Evolutionary conservation across 2,797 vertebrate genomes (phyloP), one percentile per base, ranked within the genome.

Genomic region (Stomatorhinus walkeri): DNA sequence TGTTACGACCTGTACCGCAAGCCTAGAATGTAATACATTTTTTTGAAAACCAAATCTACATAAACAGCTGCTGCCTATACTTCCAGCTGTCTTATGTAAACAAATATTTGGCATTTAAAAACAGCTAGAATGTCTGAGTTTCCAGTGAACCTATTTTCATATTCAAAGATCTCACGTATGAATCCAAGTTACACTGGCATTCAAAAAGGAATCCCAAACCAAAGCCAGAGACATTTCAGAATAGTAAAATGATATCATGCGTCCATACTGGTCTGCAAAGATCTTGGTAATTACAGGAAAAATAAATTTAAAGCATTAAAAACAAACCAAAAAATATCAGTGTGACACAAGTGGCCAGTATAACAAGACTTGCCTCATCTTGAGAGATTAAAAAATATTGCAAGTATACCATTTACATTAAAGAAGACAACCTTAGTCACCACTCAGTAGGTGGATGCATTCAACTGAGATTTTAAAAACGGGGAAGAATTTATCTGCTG

Each of bases 91-190:
- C 76, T 81, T 46, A 43, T 4, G 76, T 81, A 81, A 81, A 81
- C 76, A 81, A 46, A 81, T 81, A 81, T 81, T n/a, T 81, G 40
- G 16, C 76, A 81, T 46, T 81, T 81, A n/a, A 81, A 81, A 43
- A 46, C 40, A 3, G 76, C 76, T 46, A 81, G 40, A 43, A 43
- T 81, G 40, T 40, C 72, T 3, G 72, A 43, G 72, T 43, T 79
- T 43, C 72, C 72, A 79, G 28, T 19, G 32, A 79, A 43, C 72
- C 64, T 36, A 81, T 81, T 81, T 81, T 81, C 76, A 40, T n/a
- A 46, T 81, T 46, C 36, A n/a, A 81, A 81, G 16, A 81, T 72
- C 68, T 36, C 14, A 72, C 12, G 0, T 8, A 81, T 19, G 8
- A 81, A n/a, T 43, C 36, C 36, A 40, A 79, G 36, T 40, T 40